These are phyloP conservation scores for Macrotrachela quadricornifera DNA, from an alignment of 1,140 invertebrate species.

Conservation along the genomic window DNA sequence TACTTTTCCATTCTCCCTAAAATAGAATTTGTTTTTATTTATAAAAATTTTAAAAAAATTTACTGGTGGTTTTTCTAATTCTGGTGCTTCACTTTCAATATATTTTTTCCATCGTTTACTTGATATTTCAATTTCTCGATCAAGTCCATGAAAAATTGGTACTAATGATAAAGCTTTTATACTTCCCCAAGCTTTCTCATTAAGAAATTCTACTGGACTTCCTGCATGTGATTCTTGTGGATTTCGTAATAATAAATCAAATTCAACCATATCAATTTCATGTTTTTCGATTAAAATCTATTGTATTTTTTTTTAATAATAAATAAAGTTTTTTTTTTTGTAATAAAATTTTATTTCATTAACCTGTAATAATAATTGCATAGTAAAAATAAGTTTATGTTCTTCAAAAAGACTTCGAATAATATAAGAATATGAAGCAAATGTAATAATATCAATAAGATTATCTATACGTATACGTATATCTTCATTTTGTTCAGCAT, in stretches of 20 bases:
- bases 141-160: background rate
- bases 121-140: background rate
- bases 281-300: background rate
- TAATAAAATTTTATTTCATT: too few relatives aligned
- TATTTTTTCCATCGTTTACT: constrained; percentile 36
- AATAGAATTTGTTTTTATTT: too few relatives aligned
- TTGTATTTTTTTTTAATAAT: background rate
- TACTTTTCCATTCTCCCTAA: background rate
- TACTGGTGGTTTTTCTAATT: background rate
- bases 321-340: too few relatives aligned
- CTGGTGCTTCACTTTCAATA: background rate
- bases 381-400: background rate
- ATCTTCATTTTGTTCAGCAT: background rate
- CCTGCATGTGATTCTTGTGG: background rate
- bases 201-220: background rate
- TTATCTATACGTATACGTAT: background rate
- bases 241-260: background rate
- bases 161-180: background rate
- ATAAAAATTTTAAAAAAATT: too few relatives aligned
- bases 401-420: background rate
- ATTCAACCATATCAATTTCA: background rate
- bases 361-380: constrained; percentile 3
- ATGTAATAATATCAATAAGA: background rate
- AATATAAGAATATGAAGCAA: background rate
- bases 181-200: background rate